Evolutionary conservation across 2,113 vertebrate genomes (phyloP), one percentile per base, ranked within the genome.

Genomic region (Chloropsis cyanopogon): DNA sequence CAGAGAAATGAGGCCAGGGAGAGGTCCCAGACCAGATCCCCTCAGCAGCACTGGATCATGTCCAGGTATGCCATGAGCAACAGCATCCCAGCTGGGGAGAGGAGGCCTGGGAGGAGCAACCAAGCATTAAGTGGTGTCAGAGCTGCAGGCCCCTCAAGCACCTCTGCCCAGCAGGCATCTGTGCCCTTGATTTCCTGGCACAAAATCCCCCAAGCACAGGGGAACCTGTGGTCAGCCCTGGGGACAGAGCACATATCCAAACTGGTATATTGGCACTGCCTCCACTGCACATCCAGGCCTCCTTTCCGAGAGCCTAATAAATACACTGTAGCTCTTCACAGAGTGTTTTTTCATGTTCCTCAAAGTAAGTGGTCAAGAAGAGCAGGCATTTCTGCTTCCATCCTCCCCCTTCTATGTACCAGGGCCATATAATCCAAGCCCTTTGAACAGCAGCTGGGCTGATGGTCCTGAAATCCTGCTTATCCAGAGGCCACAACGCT

Each of bases 241-340:
- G 44, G 23, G 11, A 7, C 8, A 52, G 42, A 57, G 14, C 4
- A 6, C 22, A 4, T 3, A 1, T 44, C 31, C 14, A 7, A 10
- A 18, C 2, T 3, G 4, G 8, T 14, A 3, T 3, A 1, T n/a
- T 46, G 65, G 25, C 6, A 16, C 35, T 79, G 44, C 46, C 35
- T 20, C 7, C 15, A 5, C 15, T 59, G 10, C 7, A 4, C 1
- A 2, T 69, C 14, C 49, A 53, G 23, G 20, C 54, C 14, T 77
- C 12, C 20, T 57, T 41, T n/a, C 0, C 0, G 9, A 47, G 26
- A 63, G 3, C 5, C 17, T 37, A 16, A 6, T n/a, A 72, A 57
- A 47, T 42, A 72, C 8, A 11, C 8, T 4, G 24, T 12, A 64
- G 14, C 25, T 60, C 31, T 78, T 44, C 31, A 15, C 1, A 2